Conservation (phyloP, 2,797 vertebrate species). For the Coilia nasus region DNA sequence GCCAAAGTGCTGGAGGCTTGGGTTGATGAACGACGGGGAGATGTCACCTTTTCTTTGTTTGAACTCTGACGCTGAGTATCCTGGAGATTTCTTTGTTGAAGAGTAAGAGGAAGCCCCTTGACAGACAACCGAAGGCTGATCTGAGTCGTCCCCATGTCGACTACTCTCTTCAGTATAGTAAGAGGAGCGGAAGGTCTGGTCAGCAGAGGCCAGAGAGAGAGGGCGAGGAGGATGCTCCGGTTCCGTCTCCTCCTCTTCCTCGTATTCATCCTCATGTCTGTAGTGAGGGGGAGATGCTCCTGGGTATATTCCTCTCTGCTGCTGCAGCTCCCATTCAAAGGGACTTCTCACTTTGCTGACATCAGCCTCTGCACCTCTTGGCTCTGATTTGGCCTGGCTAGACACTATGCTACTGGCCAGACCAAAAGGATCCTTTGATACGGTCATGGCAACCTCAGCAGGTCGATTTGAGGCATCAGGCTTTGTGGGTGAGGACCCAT, state of each 20-base stretch:
- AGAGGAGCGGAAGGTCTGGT: conserved; percentile 74
- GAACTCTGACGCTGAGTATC: conserved; percentile 83
- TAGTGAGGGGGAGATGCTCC: conserved; percentile 78
- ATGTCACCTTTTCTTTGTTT: conserved; percentile 85
- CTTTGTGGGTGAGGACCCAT: conserved; percentile 65
- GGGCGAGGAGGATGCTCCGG: conserved; percentile 82
- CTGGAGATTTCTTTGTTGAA: conserved; percentile 69
- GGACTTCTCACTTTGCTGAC: conserved; percentile 66
- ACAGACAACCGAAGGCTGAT: conserved; percentile 55
- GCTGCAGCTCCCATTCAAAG: conserved; percentile 74
- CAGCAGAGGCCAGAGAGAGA: conserved; percentile 81
- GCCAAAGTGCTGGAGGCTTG: conserved; percentile 82
- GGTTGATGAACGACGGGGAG: conserved; percentile 96
- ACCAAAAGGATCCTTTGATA: conserved; percentile 55
- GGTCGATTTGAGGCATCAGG: conserved; percentile 80
- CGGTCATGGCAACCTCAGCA: conserved; percentile 76
- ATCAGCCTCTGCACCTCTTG: conserved; percentile 62
- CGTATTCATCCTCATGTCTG: conserved; percentile 76
- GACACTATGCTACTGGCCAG: conserved; percentile 47
- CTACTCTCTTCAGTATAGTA: conserved; percentile 71
- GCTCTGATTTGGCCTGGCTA: conserved; percentile 60
- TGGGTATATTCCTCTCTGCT: conserved; percentile 72
- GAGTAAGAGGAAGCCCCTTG: conserved; percentile 69
- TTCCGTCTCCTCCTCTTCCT: conserved; percentile 77
- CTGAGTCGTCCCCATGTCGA: conserved; percentile 64